Evolutionary conservation across 2,113 vertebrate species (phyloP).

Genomic region (Gallinago jamesoni): DNA sequence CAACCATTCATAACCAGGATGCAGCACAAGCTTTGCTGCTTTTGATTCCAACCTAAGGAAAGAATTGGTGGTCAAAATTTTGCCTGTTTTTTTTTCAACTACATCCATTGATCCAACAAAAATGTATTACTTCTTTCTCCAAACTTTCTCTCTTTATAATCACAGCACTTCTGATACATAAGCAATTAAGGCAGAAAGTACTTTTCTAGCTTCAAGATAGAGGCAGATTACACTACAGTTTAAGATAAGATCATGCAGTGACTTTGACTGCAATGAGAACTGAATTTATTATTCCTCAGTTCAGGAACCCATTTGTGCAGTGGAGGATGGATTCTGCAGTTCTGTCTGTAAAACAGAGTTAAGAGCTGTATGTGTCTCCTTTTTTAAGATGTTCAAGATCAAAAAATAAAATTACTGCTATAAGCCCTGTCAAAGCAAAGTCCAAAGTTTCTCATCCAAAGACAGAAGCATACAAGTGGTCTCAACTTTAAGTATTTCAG

Average conservation of each 20-base stretch:
- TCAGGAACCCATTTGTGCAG: not conserved
- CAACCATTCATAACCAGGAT: not conserved
- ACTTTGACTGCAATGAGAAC: not conserved
- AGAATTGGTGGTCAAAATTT: not conserved
- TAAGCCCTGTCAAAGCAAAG: not conserved
- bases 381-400: not conserved
- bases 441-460: not conserved
- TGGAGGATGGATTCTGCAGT: not conserved
- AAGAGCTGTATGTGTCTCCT: not conserved
- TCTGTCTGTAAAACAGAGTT: not conserved
- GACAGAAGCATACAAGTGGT: not conserved
- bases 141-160: not conserved
- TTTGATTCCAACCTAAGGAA: not conserved
- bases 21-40: not conserved
- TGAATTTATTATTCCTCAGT: not conserved
- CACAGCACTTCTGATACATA: not conserved
- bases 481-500: not conserved
- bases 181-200: not conserved
- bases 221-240: not conserved
- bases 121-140: not conserved
- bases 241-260: not conserved
- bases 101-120: not conserved
- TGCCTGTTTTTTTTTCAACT: not conserved
- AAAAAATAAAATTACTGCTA: not conserved
- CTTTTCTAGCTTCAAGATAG: not conserved